Conservation (phyloP, 2,797 vertebrate genomes). For the Gephyroberyx darwinii region DNA sequence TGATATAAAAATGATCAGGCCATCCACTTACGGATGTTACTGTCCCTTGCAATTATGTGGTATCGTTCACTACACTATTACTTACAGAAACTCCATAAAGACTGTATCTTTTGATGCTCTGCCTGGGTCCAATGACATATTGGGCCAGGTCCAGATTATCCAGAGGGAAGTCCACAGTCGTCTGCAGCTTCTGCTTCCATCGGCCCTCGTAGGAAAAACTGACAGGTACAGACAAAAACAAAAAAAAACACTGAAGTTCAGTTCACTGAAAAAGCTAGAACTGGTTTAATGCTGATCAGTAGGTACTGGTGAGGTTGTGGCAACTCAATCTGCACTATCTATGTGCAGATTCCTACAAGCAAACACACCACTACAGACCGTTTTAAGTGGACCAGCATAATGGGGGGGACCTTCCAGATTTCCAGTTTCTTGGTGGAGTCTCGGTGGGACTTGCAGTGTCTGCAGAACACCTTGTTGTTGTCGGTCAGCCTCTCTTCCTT, state of each 20-base stretch:
- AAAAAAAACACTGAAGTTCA: neutral
- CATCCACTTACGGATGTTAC: too few species aligned
- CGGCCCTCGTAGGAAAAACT: slow-evolving; percentile 97
- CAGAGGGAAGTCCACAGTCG: slow-evolving; percentile 93
- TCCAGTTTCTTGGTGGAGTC: slow-evolving; percentile 98
- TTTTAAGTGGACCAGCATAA: slow-evolving; percentile 95
- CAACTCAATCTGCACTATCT: neutral
- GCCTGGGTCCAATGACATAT: slow-evolving; percentile 95
- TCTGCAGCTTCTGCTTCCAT: slow-evolving; percentile 98
- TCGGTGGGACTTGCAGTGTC: slow-evolving; percentile 94
- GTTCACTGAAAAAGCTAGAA: too few species aligned
- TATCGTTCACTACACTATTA: slow-evolving; percentile 42
- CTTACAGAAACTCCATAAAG: slow-evolving; percentile 96
- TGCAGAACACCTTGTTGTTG: slow-evolving; percentile 96
- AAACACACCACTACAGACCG: slow-evolving; percentile 80
- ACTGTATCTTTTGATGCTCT: slow-evolving; percentile 89
- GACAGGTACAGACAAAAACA: neutral
- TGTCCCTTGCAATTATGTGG: too few species aligned
- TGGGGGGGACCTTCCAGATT: slow-evolving; percentile 98
- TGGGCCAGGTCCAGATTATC: slow-evolving; percentile 92
- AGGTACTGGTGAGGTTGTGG: neutral
- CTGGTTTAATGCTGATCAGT: too few species aligned
- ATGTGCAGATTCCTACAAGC: neutral
- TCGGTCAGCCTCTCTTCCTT: slow-evolving; percentile 97
- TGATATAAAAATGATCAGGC: too few species aligned